Evolutionary conservation across 1,140 invertebrate genomes (phyloP).

Genomic region (Zaprionus davidi): DNA sequence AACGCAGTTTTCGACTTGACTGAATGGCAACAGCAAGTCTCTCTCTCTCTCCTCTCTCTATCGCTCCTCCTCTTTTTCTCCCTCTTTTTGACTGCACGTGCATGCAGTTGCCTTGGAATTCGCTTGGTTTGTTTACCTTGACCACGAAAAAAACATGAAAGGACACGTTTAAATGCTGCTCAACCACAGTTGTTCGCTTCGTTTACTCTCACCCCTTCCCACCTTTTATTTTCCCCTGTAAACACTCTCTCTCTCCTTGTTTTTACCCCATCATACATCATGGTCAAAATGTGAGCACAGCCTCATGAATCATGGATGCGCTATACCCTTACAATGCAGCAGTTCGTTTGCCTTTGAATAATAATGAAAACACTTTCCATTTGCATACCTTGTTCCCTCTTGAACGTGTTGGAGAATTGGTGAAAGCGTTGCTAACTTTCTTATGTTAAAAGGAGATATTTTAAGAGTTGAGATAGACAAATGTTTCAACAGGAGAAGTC

Average conservation of each 20-base stretch:
- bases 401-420: background rate
- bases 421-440: background rate
- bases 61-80: no score
- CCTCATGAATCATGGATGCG: constrained; percentile 40
- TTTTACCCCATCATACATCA: constrained; percentile 35
- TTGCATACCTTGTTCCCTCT: background rate
- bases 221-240: background rate
- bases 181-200: constrained; percentile 17
- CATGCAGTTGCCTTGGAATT: constrained; percentile 25
- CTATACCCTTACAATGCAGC: constrained; percentile 9
- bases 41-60: background rate
- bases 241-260: background rate
- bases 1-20: constrained; percentile 28
- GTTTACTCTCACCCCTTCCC: background rate
- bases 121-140: constrained; percentile 42
- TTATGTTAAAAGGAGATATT: background rate
- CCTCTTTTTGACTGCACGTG: constrained; percentile 27
- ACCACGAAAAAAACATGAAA: constrained; percentile 39
- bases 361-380: constrained; percentile 8
- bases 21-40: background rate
- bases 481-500: no score
- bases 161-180: constrained; percentile 48
- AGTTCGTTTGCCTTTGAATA: constrained; percentile 8
- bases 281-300: constrained; percentile 25
- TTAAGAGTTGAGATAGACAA: background rate